Conservation (phyloP, 2,797 vertebrate species). For the Liasis olivaceus region DNA sequence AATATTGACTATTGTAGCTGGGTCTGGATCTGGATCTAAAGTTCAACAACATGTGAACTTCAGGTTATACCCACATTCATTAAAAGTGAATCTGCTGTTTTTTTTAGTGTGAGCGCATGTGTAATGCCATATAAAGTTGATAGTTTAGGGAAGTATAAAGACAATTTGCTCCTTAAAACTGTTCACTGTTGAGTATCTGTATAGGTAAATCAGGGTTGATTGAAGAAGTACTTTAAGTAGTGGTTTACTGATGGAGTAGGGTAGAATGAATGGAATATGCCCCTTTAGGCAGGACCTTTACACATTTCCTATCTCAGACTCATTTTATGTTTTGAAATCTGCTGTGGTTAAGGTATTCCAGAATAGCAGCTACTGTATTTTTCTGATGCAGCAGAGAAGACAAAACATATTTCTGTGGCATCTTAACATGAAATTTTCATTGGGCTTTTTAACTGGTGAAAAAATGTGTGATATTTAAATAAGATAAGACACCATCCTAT, state of each 20-base stretch:
- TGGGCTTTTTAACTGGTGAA: not conserved
- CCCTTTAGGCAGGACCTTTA: not conserved
- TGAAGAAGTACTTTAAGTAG: constrained; percentile 19
- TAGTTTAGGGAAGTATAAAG: not conserved
- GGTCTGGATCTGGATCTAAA: not conserved
- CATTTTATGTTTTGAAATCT: not conserved
- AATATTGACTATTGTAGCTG: not conserved
- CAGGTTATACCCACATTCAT: not conserved
- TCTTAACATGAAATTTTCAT: not conserved
- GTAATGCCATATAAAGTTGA: not conserved
- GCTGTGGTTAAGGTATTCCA: not conserved
- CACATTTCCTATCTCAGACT: not conserved
- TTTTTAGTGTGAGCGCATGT: not conserved
- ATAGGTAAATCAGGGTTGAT: not conserved
- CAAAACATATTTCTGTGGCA: not conserved
- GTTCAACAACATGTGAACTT: not conserved
- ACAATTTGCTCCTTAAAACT: not conserved
- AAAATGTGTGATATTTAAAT: not conserved
- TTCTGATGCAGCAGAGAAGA: not conserved
- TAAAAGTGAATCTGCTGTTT: not conserved
- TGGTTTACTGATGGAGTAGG: not conserved
- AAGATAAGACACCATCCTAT: not conserved
- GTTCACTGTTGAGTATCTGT: not conserved
- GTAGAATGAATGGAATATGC: not conserved
- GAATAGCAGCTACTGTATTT: not conserved